A percentile compares a stretch with the other conserved stretches of the same genome.
phyloP scores from a whole-genome alignment of 2,888 invertebrate species.

The Masnerella sp. region DNA sequence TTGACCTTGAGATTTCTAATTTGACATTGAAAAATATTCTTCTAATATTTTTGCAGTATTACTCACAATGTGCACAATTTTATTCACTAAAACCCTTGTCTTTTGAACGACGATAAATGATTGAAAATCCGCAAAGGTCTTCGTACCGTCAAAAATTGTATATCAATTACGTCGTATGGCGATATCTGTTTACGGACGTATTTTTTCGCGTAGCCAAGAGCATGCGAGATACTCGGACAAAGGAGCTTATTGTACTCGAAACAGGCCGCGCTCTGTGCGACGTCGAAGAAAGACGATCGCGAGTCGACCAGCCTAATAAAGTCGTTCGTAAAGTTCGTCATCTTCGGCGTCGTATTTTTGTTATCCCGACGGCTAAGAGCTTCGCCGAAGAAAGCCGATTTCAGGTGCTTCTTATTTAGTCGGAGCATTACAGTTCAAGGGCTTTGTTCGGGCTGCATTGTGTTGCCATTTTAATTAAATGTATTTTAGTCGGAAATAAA shows the following conservation, averaged over 20 bases:
- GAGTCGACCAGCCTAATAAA: slow-evolving; percentile 32
- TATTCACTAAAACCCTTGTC: too few relatives aligned
- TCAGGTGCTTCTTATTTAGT: slow-evolving; percentile 41
- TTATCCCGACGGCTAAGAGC: slow-evolving; percentile 20
- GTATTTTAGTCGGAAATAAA: slow-evolving; percentile 44
- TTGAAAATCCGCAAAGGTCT: slow-evolving; percentile 1
- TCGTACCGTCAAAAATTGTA: slow-evolving; percentile 8
- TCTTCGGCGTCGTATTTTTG: slow-evolving; percentile 31
- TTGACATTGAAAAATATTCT: too few relatives aligned
- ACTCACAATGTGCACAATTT: too few relatives aligned
- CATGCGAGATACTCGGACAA: slow-evolving; percentile 54
- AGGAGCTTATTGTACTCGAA: slow-evolving; percentile 58
- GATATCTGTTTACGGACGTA: slow-evolving; percentile 50
- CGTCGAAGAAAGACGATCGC: slow-evolving; percentile 38
- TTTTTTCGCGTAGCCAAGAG: slow-evolving; percentile 40
- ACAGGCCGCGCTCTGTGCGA: slow-evolving; percentile 39
- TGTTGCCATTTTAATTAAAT: slow-evolving; percentile 44
- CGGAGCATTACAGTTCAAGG: slow-evolving; percentile 20
- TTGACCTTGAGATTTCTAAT: too few relatives aligned
- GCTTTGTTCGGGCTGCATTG: slow-evolving; percentile 25
- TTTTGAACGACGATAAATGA: too few relatives aligned
- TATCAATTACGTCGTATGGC: slow-evolving; percentile 15
- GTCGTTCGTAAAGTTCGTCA: slow-evolving; percentile 56
- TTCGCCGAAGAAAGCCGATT: slow-evolving; percentile 24
- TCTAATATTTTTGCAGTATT: too few relatives aligned